Evolutionary conservation across 2,888 invertebrate genomes (phyloP), one percentile per base, ranked within the genome.

Genomic region (Rhingia rostrata): DNA sequence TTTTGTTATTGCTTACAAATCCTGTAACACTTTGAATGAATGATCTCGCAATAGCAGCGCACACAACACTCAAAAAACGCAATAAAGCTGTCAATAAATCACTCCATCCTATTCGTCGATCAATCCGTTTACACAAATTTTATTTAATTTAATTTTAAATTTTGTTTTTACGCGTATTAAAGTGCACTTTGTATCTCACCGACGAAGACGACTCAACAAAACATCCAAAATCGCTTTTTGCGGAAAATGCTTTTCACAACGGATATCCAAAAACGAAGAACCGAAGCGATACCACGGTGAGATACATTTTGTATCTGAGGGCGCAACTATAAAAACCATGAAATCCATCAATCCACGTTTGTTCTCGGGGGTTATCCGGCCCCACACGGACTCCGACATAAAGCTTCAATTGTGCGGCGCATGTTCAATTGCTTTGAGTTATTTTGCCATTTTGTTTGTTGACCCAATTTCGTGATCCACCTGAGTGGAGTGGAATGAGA

Each of bases 321-420:
- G 33, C 67, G 41, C n/a, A 63, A 47, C 79, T 32, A 69, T 22
- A 2, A 73, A 43, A 64, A 49, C 49, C 63, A 47, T 54, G 51
- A 58, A 56, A 7, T 51, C 49, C 10, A 41, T 32, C 12, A 35
- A 37, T 60, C 39, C 49, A 51, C 51, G 75, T 33, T 51, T 53
- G 39, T 41, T 66, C 64, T 39, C 64, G 22, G 35, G 54, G 66
- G 49, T 56, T 60, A 66, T 82, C 66, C 51, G 49, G 22, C 32
- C 12, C 3, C 4, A 6, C 6, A 33, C 6, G 33, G n/a, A 22
- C 39, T 35, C 41, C 30, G 32, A 10, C 22, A 69, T 64, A 74
- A 79, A 79, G 73, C 83, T 83, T 64, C 47, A 63, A 79, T 73
- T 79, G 83, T 69, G 69, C 10, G 83, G 83, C 83, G 83, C 83